Conservation (phyloP, 2,888 invertebrate genomes). For the Aleiodes testaceus region DNA sequence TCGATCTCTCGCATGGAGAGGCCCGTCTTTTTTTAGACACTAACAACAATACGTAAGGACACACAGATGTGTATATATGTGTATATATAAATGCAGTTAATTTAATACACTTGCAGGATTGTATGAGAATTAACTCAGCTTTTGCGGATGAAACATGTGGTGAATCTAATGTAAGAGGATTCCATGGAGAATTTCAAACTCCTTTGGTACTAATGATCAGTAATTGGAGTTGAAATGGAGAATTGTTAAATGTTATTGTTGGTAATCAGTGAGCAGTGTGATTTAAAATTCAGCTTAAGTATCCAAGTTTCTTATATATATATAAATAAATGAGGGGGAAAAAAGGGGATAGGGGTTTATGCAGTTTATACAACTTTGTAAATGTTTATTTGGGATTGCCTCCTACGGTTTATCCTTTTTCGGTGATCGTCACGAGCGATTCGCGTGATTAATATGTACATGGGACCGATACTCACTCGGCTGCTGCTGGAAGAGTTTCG, state of each 20-base stretch:
- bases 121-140: conserved; percentile 1
- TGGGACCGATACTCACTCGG: conserved; percentile 44
- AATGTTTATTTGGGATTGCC: conserved; percentile 7
- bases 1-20: conserved; percentile 34
- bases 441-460: conserved; percentile 68
- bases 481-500: conserved; percentile 40
- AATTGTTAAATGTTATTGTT: no score
- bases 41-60: not conserved
- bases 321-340: not conserved
- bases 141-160: conserved; percentile 1
- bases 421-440: conserved; percentile 46
- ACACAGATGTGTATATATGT: conserved; percentile 4
- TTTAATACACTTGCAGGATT: not conserved
- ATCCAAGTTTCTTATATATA: not conserved
- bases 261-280: no score
- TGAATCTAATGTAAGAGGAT: conserved; percentile 4
- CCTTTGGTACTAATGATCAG: no score
- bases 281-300: not conserved
- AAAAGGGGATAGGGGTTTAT: not conserved
- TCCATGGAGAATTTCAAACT: not conserved
- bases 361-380: not conserved
- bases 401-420: conserved; percentile 14
- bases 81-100: not conserved
- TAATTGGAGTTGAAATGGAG: no score
- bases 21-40: conserved; percentile 41